A percentile compares a stretch with the other conserved stretches of the same genome.
These are phyloP conservation scores for Agrochola circellaris DNA, from an alignment of 2,888 invertebrate species.

Conservation along the genomic window DNA sequence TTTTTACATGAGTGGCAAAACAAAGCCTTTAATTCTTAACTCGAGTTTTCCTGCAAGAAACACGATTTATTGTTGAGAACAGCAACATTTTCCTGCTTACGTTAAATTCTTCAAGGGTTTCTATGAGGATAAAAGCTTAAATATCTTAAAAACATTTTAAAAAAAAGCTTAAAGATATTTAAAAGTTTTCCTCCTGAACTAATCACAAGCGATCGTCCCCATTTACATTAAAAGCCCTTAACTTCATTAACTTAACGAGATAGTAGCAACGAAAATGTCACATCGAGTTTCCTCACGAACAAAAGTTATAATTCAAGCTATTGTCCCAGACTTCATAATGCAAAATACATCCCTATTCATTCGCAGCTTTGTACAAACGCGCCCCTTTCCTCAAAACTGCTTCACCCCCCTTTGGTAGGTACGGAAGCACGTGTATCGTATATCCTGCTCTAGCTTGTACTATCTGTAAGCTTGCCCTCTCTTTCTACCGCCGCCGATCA, in stretches of 20 bases:
- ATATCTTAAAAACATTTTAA: too few relatives aligned
- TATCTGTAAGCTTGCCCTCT: conserved; percentile 67
- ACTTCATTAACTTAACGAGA: conserved; percentile 76
- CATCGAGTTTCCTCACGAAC: conserved; percentile 78
- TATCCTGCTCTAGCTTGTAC: conserved; percentile 72
- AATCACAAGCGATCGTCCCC: conserved; percentile 44
- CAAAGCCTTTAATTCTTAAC: not conserved
- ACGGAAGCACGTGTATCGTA: conserved; percentile 84
- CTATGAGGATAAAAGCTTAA: not conserved
- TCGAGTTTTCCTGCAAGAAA: not conserved
- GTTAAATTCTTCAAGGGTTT: not conserved
- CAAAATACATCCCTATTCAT: conserved; percentile 86
- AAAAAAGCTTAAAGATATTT: not conserved
- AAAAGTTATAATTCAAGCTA: conserved; percentile 80
- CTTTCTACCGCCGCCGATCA: conserved; percentile 79
- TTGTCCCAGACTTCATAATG: conserved; percentile 83
- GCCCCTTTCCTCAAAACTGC: conserved; percentile 85
- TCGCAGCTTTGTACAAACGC: conserved; percentile 84
- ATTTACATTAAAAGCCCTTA: conserved; percentile 64
- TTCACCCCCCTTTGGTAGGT: conserved; percentile 79
- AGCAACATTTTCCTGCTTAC: conserved; percentile 25
- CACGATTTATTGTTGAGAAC: not conserved
- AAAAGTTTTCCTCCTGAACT: conserved; percentile 28
- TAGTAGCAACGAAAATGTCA: conserved; percentile 74
- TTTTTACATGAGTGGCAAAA: not conserved